A percentile compares a stretch with the other conserved stretches of the same genome.
Conservation (phyloP, 2,113 vertebrate genomes). For the Orcinus orca region DNA sequence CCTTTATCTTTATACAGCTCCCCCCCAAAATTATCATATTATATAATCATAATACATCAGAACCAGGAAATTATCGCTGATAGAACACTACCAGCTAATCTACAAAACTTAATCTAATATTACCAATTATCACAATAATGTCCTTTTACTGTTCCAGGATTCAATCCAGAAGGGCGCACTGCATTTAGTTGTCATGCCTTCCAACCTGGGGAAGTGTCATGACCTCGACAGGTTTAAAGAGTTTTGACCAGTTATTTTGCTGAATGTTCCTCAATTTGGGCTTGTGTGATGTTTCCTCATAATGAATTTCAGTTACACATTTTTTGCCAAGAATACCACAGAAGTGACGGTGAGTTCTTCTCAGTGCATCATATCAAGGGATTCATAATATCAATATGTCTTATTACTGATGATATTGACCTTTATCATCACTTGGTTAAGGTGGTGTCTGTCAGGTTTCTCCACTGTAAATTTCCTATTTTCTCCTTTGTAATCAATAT, state of each 20-base stretch:
- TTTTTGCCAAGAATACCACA: background rate
- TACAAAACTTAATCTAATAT: background rate
- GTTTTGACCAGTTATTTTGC: background rate
- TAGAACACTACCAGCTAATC: background rate
- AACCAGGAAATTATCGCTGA: background rate
- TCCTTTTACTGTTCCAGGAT: background rate
- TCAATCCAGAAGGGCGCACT: background rate
- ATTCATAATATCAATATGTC: background rate
- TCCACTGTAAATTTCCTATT: background rate
- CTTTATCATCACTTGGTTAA: background rate
- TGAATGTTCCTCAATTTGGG: background rate
- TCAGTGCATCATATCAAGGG: background rate
- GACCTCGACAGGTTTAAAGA: background rate
- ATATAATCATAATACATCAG: background rate
- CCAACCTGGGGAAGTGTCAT: background rate
- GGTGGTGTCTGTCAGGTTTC: background rate
- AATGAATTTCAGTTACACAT: background rate
- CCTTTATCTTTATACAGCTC: constrained; percentile 25
- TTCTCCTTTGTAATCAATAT: background rate
- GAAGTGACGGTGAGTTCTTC: background rate
- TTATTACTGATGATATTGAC: constrained; percentile 1
- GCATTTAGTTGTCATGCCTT: background rate
- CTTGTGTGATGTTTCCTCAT: constrained; percentile 22
- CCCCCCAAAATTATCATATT: background rate
- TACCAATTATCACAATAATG: background rate